Conservation (phyloP, 2,888 invertebrate species). For the Deilephila porcellus region DNA sequence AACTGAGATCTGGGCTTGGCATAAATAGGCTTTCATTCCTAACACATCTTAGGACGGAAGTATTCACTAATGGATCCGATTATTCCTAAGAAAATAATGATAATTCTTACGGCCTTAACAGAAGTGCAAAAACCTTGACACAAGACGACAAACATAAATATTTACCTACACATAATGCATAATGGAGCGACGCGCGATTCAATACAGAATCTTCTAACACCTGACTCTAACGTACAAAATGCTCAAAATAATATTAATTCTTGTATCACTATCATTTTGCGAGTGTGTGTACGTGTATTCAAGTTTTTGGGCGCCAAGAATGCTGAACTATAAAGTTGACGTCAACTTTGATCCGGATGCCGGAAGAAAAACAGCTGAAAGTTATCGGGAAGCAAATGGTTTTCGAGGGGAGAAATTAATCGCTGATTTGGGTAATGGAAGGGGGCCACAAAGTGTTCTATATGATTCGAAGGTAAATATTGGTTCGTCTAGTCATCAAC, state of each 20-base stretch:
- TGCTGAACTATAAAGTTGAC: constrained; percentile 70
- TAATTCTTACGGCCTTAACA: neutral
- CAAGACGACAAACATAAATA: constrained; percentile 18
- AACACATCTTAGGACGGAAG: too few relatives aligned
- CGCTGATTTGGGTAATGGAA: constrained; percentile 67
- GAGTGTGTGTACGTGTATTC: constrained; percentile 60
- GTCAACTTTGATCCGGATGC: constrained; percentile 59
- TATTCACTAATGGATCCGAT: neutral
- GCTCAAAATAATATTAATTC: constrained; percentile 23
- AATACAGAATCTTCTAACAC: constrained; percentile 11
- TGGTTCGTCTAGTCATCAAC: too few relatives aligned
- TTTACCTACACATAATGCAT: constrained; percentile 16
- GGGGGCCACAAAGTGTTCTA: constrained; percentile 42
- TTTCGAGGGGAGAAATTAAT: constrained; percentile 66
- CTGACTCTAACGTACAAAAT: constrained; percentile 15
- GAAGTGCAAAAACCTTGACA: constrained; percentile 21
- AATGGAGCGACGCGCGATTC: neutral
- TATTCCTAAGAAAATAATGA: neutral
- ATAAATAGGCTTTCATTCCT: too few relatives aligned
- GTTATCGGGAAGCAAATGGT: constrained; percentile 60
- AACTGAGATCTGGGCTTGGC: too few relatives aligned
- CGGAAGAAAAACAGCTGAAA: constrained; percentile 53
- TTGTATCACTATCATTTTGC: constrained; percentile 36
- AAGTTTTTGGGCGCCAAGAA: constrained; percentile 74
- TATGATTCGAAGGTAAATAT: constrained; percentile 49